Percentiles rank a stretch among this genome's conserved stretches.
Evolutionary conservation across 2,797 vertebrate species (phyloP).

Genomic region (Poecile montanus): DNA sequence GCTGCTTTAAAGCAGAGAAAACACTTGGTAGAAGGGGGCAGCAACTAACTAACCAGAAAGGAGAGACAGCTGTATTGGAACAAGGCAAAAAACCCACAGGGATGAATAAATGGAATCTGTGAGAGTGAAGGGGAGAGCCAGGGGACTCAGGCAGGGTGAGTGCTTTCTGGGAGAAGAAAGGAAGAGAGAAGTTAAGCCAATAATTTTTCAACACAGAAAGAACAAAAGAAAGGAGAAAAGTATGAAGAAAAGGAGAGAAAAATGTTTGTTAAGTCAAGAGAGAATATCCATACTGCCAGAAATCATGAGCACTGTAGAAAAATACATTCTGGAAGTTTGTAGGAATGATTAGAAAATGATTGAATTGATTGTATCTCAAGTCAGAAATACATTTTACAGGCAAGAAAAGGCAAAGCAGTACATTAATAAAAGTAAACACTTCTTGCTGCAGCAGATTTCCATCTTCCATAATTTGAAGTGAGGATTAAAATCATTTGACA

Average conservation of each 20-base stretch:
- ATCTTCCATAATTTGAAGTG: background rate
- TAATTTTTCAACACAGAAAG: background rate
- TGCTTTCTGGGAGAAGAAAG: background rate
- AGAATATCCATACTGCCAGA: background rate
- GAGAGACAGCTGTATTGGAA: background rate
- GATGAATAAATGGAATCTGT: background rate
- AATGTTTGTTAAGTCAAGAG: background rate
- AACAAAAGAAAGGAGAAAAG: background rate
- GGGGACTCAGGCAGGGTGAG: background rate
- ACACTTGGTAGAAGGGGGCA: background rate
- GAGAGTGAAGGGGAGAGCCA: background rate
- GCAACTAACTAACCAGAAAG: background rate
- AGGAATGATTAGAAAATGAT: background rate
- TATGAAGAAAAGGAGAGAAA: background rate
- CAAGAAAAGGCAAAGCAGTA: slow-evolving; percentile 14
- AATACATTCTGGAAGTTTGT: background rate
- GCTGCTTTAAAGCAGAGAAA: background rate
- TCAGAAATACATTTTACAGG: background rate
- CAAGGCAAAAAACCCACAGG: background rate
- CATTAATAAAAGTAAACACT: background rate
- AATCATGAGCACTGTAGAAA: background rate
- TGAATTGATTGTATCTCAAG: background rate
- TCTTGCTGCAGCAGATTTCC: slow-evolving; percentile 16
- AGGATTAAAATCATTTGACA: slow-evolving; percentile 5
- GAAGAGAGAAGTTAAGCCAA: background rate